A percentile compares a stretch with the other conserved stretches of the same genome.
Evolutionary conservation across 2,888 invertebrate genomes (phyloP).

Genomic region (Spatulosminthurus flaviceps): DNA sequence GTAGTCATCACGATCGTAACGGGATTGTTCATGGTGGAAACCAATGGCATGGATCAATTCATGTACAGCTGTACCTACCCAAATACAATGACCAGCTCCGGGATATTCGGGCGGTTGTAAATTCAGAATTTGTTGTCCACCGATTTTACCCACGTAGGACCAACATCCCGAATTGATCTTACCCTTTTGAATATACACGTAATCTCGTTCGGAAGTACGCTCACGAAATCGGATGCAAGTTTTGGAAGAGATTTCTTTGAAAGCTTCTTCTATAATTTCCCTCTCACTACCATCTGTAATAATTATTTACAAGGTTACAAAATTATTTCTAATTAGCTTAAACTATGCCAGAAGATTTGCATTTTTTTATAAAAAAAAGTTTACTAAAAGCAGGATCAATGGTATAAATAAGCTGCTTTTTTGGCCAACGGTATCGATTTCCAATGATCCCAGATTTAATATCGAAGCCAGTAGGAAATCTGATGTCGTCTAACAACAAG

Average conservation of each 20-base stretch:
- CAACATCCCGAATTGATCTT: constrained; percentile 51
- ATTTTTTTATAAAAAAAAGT: constrained; percentile 51
- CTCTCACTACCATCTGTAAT: constrained; percentile 40
- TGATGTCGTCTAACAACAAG: constrained; percentile 31
- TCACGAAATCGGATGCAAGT: constrained; percentile 49
- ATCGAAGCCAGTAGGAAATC: constrained; percentile 36
- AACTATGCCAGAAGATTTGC: no score
- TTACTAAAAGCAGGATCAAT: constrained; percentile 69
- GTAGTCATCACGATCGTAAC: constrained; percentile 42
- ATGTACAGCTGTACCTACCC: constrained; percentile 46
- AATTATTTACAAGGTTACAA: not conserved
- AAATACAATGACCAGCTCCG: constrained; percentile 40
- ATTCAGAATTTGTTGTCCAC: constrained; percentile 48
- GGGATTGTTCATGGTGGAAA: constrained; percentile 39
- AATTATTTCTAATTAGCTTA: not conserved
- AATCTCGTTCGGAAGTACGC: constrained; percentile 44
- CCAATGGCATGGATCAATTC: constrained; percentile 48
- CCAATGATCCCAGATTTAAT: constrained; percentile 66
- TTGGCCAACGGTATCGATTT: constrained; percentile 69
- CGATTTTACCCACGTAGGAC: constrained; percentile 50
- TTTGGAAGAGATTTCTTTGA: constrained; percentile 38
- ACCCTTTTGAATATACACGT: constrained; percentile 51
- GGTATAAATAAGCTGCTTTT: constrained; percentile 68
- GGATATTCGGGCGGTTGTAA: constrained; percentile 33
- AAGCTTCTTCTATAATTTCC: constrained; percentile 8